Percentiles rank a stretch among this genome's conserved stretches.
Evolutionary conservation across 2,113 vertebrate species (phyloP).

Genomic region (Pseudorasbora parva): DNA sequence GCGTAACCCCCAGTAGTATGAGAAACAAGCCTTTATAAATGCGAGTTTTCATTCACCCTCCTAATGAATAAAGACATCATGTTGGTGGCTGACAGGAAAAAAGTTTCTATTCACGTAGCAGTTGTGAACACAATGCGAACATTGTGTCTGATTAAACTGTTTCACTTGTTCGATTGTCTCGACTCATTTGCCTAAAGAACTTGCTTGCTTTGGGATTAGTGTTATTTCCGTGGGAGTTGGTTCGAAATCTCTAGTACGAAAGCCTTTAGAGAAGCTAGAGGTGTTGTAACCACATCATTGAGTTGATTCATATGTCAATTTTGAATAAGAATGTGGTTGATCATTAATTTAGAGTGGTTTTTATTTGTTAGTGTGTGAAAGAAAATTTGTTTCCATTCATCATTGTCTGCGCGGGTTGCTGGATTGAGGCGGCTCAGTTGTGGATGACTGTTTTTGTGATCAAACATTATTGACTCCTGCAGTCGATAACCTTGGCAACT

Average conservation of each 20-base stretch:
- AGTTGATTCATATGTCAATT: background rate
- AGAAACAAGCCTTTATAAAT: background rate
- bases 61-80: background rate
- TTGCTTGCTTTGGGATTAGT: background rate
- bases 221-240: background rate
- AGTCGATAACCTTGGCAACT: slow-evolving; percentile 77
- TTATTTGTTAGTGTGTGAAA: slow-evolving; percentile 13
- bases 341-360: slow-evolving; percentile 20
- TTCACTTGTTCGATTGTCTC: slow-evolving; percentile 17
- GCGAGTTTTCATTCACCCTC: background rate
- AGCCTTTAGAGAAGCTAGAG: background rate
- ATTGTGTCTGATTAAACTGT: slow-evolving; percentile 20
- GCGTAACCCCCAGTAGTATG: background rate
- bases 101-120: background rate
- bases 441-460: slow-evolving; percentile 75
- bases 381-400: slow-evolving; percentile 58
- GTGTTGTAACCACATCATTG: background rate
- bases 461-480: slow-evolving; percentile 77
- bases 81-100: background rate
- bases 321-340: background rate
- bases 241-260: background rate
- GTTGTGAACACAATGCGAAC: slow-evolving; percentile 11
- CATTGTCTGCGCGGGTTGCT: slow-evolving; percentile 55
- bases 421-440: slow-evolving; percentile 59
- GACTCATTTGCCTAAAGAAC: slow-evolving; percentile 18